Evolutionary conservation across 1,140 invertebrate species (phyloP), one percentile per base, ranked within the genome.

Genomic region (Solen grandis): DNA sequence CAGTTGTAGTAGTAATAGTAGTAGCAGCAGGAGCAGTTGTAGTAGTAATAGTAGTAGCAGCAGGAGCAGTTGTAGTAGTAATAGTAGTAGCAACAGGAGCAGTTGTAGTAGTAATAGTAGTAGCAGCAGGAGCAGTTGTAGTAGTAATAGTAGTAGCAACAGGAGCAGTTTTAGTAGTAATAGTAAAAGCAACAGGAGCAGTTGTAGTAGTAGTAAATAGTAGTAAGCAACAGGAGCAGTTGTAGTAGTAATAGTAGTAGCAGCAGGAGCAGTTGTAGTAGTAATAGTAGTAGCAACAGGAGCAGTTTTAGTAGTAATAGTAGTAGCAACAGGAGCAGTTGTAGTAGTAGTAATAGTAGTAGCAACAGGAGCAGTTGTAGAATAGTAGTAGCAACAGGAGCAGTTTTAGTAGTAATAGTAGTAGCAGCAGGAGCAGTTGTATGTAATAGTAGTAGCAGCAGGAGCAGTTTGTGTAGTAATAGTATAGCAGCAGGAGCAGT

Each of bases 181-280:
- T 46, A 82, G 80, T 72, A 82, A 79, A 22, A 82, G 80, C 27
- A 82, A 79, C 27, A 82, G 80, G n/a, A 82, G 80, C 27, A 82
- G 78, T 46, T 83, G 80, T 46, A 82, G 80, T 46, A 82, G 80
- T 46, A 82, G 80, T 46, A 46, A 19, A 46, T n/a, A n/a, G n/a
- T n/a, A n/a, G n/a, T n/a, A n/a, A 46, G 19, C 19, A 82, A 79
- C 27, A 82, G 78, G n/a, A 84, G 84, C 38, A 85, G 83, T 29
- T 83, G 81, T 41, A 85, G 78, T 52, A 86, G 81, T 60, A 85
- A 66, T 57, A 83, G 77, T 55, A 78, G 83, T 22, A 83, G 84
- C 16, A 85, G 84, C 31, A 82, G 83, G 13, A 82, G 80, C 25
- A 59, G 55, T 8, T 13, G 55, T 59, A 59, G 55, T 22, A 59